Conservation (phyloP, 2,113 vertebrate species). For the Microtus montanus region DNA sequence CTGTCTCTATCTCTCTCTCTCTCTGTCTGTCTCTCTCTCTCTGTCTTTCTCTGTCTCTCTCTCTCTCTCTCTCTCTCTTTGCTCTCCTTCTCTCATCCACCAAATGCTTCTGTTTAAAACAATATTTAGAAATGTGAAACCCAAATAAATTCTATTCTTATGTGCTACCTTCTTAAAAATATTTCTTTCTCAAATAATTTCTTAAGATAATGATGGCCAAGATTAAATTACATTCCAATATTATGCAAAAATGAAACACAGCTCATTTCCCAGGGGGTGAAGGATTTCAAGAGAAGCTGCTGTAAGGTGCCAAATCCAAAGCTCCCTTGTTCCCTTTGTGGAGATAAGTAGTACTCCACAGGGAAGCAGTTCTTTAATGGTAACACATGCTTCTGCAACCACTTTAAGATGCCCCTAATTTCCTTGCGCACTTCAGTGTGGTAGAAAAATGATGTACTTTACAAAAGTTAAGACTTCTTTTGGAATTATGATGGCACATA, state of each 20-base stretch:
- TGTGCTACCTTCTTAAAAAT: constrained; percentile 9
- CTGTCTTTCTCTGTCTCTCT: not conserved
- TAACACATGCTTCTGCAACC: not conserved
- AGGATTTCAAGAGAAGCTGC: not conserved
- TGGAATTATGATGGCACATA: not conserved
- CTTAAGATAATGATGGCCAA: not conserved
- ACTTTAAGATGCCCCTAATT: constrained; percentile 16
- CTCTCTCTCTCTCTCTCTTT: not conserved
- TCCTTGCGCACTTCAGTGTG: not conserved
- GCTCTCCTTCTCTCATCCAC: not conserved
- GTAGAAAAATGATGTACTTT: not conserved
- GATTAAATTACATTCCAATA: constrained; percentile 18
- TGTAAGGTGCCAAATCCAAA: not conserved
- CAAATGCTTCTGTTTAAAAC: not conserved
- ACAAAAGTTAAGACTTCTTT: not conserved
- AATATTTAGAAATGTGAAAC: not conserved
- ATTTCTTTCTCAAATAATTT: constrained; percentile 27
- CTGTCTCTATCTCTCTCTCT: not conserved
- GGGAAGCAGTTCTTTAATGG: constrained; percentile 6
- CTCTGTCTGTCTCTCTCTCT: not conserved
- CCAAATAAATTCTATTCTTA: not conserved
- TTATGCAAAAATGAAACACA: not conserved
- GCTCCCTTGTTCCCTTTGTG: not conserved
- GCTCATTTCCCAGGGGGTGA: not conserved
- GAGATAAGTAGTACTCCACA: not conserved